These are phyloP conservation scores for Andricus curvator DNA, from an alignment of 2,888 invertebrate species.

Conservation along the genomic window DNA sequence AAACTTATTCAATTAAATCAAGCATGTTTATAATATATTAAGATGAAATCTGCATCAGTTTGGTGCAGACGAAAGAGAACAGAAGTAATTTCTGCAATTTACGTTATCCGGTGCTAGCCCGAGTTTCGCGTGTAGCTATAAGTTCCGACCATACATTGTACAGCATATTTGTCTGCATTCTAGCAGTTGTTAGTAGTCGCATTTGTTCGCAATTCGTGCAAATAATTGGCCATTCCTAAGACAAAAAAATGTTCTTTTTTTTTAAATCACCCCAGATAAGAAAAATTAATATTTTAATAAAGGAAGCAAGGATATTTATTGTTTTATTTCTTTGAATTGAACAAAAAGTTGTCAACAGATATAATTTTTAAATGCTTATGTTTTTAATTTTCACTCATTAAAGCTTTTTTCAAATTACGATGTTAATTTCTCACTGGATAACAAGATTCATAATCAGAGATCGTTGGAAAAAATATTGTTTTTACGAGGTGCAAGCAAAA, in stretches of 20 bases:
- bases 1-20: background rate
- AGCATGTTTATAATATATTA: constrained; percentile 22
- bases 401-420: background rate
- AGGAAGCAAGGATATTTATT: background rate
- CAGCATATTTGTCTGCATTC: constrained; percentile 46
- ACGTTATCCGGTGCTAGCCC: constrained; percentile 44
- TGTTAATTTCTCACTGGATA: background rate
- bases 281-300: background rate
- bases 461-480: constrained; percentile 5
- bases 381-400: background rate
- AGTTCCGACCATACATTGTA: constrained; percentile 45
- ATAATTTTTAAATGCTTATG: background rate
- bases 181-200: constrained; percentile 41
- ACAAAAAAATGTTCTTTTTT: background rate
- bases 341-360: background rate
- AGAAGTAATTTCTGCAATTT: constrained; percentile 46
- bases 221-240: constrained; percentile 43
- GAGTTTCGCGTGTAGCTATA: constrained; percentile 40
- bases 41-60: constrained; percentile 12
- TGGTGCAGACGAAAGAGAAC: constrained; percentile 25
- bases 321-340: background rate
- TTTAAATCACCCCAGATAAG: background rate
- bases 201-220: constrained; percentile 37
- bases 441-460: background rate
- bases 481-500: background rate